Base-by-base conservation (phyloP, 2,888 invertebrate species). In the Stenodera caucasica region DNA sequence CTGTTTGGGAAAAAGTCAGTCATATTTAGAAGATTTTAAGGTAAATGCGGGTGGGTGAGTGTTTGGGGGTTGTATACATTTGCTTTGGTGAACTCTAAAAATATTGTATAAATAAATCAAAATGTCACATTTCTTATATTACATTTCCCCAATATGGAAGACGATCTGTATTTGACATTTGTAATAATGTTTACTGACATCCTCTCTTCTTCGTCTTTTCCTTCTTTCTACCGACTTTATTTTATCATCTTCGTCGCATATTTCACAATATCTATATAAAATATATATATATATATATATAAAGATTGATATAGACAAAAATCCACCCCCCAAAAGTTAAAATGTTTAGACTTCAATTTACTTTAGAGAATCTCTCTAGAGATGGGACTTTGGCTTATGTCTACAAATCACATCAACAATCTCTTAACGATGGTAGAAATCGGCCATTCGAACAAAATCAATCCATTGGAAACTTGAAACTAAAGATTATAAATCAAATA, bases 261-360 rank as follows among this genome's bases (percentile, higher is more conserved):
- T n/a, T 23, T 45, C 12, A 23, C 23, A 45, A 40, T 45, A 45
- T 40, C 15, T 11, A 40, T 4, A 18, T 15, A 37, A 35, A 14
- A 35, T 14, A 35, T 14, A 35, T 2, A 32, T 9, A 12, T 9
- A 32, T 2, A 32, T 4, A 35, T n/a, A 15, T 2, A 18, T 2
- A 40, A 9, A 40, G 26, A 26, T 26, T 26, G 26, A 26, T 26
- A 26, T 26, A 35, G 35, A 35, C n/a, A 35, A 35, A 72, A 74
- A 75, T 72, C 73, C 72, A 70, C 68, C 71, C 73, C 33, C n/a
- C 5, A 26, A 2, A 12, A 73, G 75, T 77, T 77, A 77, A 78
- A 77, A 77, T 78, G 77, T 77, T 78, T 78, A 77, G 76, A 74
- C 72, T 77, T 75, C 77, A 77, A 77, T 78, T 77, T 77, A 72